Evolutionary conservation across 2,797 vertebrate species (phyloP).

Genomic region (Chiroxiphia lanceolata): DNA sequence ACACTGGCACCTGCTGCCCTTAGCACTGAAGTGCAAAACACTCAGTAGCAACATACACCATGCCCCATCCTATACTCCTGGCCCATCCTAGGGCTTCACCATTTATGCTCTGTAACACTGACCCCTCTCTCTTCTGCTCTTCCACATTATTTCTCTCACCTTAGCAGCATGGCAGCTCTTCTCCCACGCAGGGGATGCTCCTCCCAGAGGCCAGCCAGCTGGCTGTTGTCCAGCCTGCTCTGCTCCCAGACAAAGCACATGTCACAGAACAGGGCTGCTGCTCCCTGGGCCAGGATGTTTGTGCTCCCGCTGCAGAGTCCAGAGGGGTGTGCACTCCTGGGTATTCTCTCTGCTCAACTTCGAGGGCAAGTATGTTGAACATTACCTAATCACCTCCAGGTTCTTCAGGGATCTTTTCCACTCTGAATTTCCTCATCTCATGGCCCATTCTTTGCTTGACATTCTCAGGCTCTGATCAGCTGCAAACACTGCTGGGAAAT

Average conservation of each 20-base stretch:
- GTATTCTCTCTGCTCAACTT: neutral
- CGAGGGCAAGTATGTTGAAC: neutral
- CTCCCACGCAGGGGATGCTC: neutral
- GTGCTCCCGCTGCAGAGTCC: neutral
- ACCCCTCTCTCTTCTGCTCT: neutral
- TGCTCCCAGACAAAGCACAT: rapidly evolving
- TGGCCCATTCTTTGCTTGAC: neutral
- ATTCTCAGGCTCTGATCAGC: neutral
- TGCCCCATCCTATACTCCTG: neutral
- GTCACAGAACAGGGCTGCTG: neutral
- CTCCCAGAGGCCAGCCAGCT: neutral
- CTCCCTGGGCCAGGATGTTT: neutral
- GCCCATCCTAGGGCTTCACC: neutral
- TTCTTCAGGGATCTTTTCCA: neutral
- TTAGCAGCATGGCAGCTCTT: neutral
- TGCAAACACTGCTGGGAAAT: neutral
- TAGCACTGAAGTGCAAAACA: neutral
- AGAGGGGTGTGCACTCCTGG: neutral
- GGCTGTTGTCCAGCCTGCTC: neutral
- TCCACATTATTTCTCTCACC: neutral
- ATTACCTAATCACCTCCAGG: rapidly evolving
- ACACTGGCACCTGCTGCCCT: neutral
- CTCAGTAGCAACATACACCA: neutral
- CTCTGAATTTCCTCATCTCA: neutral
- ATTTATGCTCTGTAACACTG: neutral